phyloP scores from a whole-genome alignment of 2,797 vertebrate species.

The Anniella stebbinsi region DNA sequence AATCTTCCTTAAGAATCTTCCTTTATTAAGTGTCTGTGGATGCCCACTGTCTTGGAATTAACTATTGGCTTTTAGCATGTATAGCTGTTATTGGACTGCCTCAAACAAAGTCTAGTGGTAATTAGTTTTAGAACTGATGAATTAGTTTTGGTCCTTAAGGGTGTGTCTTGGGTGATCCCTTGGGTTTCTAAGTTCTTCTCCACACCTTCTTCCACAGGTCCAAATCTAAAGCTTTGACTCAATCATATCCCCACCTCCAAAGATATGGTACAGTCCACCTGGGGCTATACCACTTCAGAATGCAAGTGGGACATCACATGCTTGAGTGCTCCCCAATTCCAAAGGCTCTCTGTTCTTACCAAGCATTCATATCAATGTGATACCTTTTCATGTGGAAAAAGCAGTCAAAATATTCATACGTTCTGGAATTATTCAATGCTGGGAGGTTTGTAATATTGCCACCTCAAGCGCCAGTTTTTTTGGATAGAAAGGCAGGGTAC shows the following conservation, averaged over 20 bases:
- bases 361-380: not conserved
- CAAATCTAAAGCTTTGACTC: not conserved
- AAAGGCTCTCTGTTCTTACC: not conserved
- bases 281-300: not conserved
- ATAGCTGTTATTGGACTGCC: not conserved
- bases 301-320: not conserved
- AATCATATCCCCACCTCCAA: not conserved
- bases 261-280: not conserved
- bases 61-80: not conserved
- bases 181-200: no score
- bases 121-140: not conserved
- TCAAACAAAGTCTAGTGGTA: not conserved
- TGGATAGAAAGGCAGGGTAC: no score
- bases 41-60: not conserved
- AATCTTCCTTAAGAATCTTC: not conserved
- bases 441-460: not conserved
- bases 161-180: not conserved
- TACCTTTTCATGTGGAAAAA: not conserved
- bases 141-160: not conserved
- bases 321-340: not conserved
- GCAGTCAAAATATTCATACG: not conserved
- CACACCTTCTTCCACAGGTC: not conserved
- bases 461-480: no score
- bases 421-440: not conserved
- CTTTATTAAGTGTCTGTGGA: not conserved